phyloP scores from a whole-genome alignment of 2,113 vertebrate species.

The Mustela lutreola region DNA sequence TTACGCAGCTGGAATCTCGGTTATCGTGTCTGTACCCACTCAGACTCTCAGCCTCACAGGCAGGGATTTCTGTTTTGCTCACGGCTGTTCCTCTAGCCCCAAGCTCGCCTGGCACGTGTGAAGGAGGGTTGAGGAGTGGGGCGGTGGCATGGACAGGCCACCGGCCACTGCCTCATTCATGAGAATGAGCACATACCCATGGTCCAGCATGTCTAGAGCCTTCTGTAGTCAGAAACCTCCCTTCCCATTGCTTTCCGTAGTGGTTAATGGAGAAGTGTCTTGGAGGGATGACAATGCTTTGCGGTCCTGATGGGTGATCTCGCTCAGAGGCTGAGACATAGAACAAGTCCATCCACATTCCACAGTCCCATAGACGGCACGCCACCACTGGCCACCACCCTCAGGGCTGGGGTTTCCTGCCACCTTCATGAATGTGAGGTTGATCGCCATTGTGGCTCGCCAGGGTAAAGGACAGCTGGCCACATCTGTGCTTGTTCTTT shows the following conservation, averaged over 20 bases:
- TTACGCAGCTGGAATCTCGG: background rate
- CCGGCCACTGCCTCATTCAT: background rate
- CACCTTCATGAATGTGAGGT: background rate
- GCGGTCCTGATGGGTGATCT: background rate
- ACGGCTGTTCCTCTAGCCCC: background rate
- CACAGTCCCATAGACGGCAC: background rate
- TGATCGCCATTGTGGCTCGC: background rate
- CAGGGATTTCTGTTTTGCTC: background rate
- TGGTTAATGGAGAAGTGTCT: background rate
- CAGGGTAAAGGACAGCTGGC: rapidly evolving
- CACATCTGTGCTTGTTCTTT: background rate
- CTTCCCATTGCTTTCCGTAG: background rate
- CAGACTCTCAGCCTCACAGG: background rate
- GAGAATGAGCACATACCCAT: background rate
- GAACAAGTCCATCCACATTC: background rate
- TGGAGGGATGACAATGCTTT: background rate
- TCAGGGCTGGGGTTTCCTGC: background rate
- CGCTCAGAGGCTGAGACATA: background rate
- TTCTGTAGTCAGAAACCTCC: background rate
- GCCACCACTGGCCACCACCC: background rate
- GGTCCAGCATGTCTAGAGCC: background rate
- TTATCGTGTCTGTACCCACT: background rate
- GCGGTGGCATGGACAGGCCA: background rate
- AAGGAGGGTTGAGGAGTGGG: background rate
- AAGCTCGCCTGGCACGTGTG: background rate